Evolutionary conservation across 2,113 vertebrate genomes (phyloP), one percentile per base, ranked within the genome.

Genomic region (Onychorhynchus coronatus): DNA sequence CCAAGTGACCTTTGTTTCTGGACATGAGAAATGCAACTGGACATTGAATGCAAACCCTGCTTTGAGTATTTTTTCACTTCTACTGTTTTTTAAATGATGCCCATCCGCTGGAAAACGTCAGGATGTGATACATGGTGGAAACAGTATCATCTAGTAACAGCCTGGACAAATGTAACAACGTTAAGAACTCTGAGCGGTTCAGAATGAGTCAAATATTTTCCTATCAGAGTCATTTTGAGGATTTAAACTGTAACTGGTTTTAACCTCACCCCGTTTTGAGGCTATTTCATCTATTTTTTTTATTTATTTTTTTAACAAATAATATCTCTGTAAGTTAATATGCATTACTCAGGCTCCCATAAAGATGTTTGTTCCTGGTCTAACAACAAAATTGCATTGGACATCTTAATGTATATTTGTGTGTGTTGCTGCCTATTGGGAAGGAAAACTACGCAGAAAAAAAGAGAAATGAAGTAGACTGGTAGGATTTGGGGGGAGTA

Each of bases 181-280:
- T 56, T 66, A n/a, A 31, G 30, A 79, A 42, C 61, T 65, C n/a
- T 1, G 6, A 42, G 18, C 14, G 35, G 37, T 66, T 94, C 30
- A 74, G 37, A 84, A 55, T 20, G 44, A 76, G 91, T 86, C 90
- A 79, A 88, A 53, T 86, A 37, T 75, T 93, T 76, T 91, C 47
- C n/a, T 78, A 1, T 70, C 21, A 7, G 8, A 52, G 46, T 6
- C 0, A 8, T 17, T 76, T 50, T 62, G 22, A 2, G 37, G 25
- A 73, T 85, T 83, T 93, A 95, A 95, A 85, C 37, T 91, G 13
- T 85, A 90, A 82, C 85, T 85, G 89, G 25, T 59, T 89, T 94
- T 68, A 91, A 79, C 71, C 20, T 73, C 16, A 3, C 9, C 5
- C 22, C 20, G 25, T 56, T 80, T 50, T 75, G n/a, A 7, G 87